Conservation (phyloP, 1,140 invertebrate species). For the Tetragnatha versicolor region DNA sequence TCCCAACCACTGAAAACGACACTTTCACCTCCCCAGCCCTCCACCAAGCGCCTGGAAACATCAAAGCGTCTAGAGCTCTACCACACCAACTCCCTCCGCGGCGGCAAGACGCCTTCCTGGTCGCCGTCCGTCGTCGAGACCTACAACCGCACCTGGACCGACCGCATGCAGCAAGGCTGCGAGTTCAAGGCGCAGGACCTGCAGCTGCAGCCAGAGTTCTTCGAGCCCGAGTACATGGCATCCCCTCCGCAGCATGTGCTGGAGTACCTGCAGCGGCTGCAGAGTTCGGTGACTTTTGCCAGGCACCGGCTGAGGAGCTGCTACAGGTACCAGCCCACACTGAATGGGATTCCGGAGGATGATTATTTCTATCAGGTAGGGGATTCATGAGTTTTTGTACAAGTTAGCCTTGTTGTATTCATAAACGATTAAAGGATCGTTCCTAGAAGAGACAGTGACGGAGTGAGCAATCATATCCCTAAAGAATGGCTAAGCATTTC, state of each 20-base stretch:
- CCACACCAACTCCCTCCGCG: slow-evolving; percentile 15
- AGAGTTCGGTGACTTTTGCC: slow-evolving; percentile 86
- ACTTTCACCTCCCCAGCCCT: too few species aligned
- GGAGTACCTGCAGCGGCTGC: slow-evolving; percentile 84
- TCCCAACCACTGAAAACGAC: too few species aligned
- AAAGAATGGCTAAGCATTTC: too few species aligned
- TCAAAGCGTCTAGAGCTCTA: slow-evolving; percentile 38
- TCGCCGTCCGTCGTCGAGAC: slow-evolving; percentile 27
- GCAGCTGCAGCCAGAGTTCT: slow-evolving; percentile 87
- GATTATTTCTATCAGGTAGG: slow-evolving; percentile 63
- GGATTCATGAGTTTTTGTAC: too few species aligned
- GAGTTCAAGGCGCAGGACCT: slow-evolving; percentile 47
- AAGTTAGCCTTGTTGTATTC: too few species aligned
- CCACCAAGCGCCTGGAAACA: slow-evolving; percentile 14
- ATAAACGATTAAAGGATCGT: too few species aligned
- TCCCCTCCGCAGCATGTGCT: slow-evolving; percentile 83
- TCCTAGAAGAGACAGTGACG: too few species aligned
- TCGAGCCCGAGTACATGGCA: slow-evolving; percentile 83
- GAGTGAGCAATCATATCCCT: too few species aligned
- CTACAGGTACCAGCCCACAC: slow-evolving; percentile 80
- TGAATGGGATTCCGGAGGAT: slow-evolving; percentile 83
- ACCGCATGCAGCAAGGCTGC: slow-evolving; percentile 34
- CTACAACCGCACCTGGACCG: slow-evolving; percentile 50
- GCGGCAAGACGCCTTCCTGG: slow-evolving; percentile 16
- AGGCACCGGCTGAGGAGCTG: slow-evolving; percentile 80